A percentile compares a stretch with the other conserved stretches of the same genome.
phyloP scores from a whole-genome alignment of 1,140 invertebrate genomes.

The Globodera rostochiensis region DNA sequence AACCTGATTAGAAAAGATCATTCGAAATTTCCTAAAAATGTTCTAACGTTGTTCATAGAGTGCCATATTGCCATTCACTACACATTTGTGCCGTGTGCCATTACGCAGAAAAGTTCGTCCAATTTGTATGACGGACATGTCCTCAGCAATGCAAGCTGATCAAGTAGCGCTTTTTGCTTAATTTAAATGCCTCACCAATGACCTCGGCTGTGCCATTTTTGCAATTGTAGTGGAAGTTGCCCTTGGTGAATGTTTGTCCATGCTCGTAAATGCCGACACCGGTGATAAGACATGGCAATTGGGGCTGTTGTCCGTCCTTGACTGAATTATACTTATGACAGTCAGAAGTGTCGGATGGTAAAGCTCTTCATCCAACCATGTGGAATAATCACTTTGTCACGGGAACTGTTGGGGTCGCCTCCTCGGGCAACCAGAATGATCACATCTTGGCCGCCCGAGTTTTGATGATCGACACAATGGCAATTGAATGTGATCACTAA shows the following conservation, averaged over 20 bases:
- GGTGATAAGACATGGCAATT: slow-evolving; percentile 57
- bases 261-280: slow-evolving; percentile 61
- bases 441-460: slow-evolving; percentile 30
- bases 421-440: slow-evolving; percentile 59
- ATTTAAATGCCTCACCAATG: slow-evolving; percentile 49
- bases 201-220: slow-evolving; percentile 64
- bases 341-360: background rate
- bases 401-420: slow-evolving; percentile 53
- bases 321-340: background rate
- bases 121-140: slow-evolving; percentile 63
- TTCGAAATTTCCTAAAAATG: slow-evolving; percentile 15
- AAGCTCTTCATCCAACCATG: slow-evolving; percentile 34
- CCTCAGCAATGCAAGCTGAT: slow-evolving; percentile 61
- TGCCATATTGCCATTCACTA: slow-evolving; percentile 61
- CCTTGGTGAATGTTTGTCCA: slow-evolving; percentile 65
- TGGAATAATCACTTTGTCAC: slow-evolving; percentile 58
- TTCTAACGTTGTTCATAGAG: slow-evolving; percentile 62
- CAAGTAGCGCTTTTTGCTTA: slow-evolving; percentile 4
- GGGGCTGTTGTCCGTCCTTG: slow-evolving; percentile 36
- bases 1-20: slow-evolving; percentile 45
- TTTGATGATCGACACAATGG: background rate
- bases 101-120: slow-evolving; percentile 59
- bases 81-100: slow-evolving; percentile 57
- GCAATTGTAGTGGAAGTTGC: slow-evolving; percentile 63
- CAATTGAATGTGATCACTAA: background rate